phyloP scores from a whole-genome alignment of 1,140 invertebrate species.

The Ceratitis capitata region DNA sequence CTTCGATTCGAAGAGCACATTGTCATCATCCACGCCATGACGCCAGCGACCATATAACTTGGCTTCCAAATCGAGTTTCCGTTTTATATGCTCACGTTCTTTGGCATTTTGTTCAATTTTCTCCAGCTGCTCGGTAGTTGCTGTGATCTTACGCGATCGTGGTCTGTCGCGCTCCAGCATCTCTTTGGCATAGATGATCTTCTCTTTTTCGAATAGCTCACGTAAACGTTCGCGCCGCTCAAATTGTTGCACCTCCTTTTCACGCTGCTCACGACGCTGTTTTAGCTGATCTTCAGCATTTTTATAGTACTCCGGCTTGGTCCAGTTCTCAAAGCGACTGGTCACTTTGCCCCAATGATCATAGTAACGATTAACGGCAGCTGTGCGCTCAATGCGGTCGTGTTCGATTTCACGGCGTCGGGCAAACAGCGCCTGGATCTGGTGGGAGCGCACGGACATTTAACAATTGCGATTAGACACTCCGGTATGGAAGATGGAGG shows the following conservation, averaged over 20 bases:
- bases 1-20: conserved; percentile 62
- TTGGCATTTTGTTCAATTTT: conserved; percentile 63
- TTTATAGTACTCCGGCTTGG: conserved; percentile 67
- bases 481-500: neutral
- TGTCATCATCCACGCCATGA: conserved; percentile 58
- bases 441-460: conserved; percentile 41
- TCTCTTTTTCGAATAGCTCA: conserved; percentile 67
- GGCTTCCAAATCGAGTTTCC: conserved; percentile 66
- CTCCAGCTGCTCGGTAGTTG: conserved; percentile 56
- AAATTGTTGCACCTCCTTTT: conserved; percentile 65
- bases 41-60: conserved; percentile 68
- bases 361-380: conserved; percentile 59
- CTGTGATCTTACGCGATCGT: conserved; percentile 31
- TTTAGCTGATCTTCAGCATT: conserved; percentile 64
- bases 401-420: conserved; percentile 55
- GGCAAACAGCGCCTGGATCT: conserved; percentile 58
- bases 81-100: conserved; percentile 64
- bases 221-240: conserved; percentile 66
- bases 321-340: conserved; percentile 66
- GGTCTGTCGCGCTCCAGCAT: conserved; percentile 53
- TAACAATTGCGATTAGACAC: neutral
- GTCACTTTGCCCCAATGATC: conserved; percentile 63
- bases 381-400: conserved; percentile 54
- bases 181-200: conserved; percentile 65
- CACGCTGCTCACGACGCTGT: conserved; percentile 59